phyloP scores from a whole-genome alignment of 2,113 vertebrate species.

The Psilopsiagon aymara region DNA sequence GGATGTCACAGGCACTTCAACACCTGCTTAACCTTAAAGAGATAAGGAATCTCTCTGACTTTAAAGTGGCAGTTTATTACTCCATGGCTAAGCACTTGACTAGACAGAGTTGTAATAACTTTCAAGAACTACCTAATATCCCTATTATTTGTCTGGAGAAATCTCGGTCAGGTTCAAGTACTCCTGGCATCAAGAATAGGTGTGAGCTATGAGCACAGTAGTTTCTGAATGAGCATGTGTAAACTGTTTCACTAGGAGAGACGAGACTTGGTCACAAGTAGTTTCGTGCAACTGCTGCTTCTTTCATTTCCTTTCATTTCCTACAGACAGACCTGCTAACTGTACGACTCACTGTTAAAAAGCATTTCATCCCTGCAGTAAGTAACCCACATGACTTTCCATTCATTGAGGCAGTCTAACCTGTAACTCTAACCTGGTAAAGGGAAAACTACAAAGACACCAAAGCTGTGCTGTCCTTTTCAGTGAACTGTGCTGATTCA shows the following conservation, averaged over 20 bases:
- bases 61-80: background rate
- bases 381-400: background rate
- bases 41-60: conserved; percentile 33
- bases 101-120: conserved; percentile 37
- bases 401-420: background rate
- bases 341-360: background rate
- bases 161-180: background rate
- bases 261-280: background rate
- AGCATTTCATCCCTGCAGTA: background rate
- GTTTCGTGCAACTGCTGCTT: background rate
- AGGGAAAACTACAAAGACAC: background rate
- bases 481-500: background rate
- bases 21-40: conserved; percentile 22
- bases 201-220: background rate
- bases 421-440: background rate
- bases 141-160: conserved; percentile 27
- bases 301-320: conserved; percentile 33
- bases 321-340: background rate
- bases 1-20: conserved; percentile 22
- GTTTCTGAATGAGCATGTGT: conserved; percentile 11
- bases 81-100: conserved; percentile 22
- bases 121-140: conserved; percentile 30
- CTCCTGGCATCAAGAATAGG: background rate
- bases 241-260: conserved; percentile 35
- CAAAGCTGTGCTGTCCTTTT: background rate